A percentile compares a stretch with the other conserved stretches of the same genome.
phyloP scores from a whole-genome alignment of 2,113 vertebrate species.

The Nothobranchius furzeri region DNA sequence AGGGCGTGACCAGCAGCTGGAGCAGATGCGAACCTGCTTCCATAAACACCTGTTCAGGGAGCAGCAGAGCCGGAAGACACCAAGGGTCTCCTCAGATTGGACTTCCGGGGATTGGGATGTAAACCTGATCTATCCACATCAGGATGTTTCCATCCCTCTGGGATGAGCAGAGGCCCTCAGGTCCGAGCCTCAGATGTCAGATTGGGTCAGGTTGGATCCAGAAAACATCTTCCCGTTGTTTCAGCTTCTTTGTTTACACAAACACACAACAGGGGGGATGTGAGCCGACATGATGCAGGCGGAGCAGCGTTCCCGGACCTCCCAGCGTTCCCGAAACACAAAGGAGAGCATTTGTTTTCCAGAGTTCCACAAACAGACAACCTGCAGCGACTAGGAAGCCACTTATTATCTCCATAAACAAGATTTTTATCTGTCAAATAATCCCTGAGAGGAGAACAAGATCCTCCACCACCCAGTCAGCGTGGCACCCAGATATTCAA shows the following conservation, averaged over 20 bases:
- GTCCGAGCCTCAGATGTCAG: background rate
- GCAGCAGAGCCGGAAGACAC: slow-evolving; percentile 6
- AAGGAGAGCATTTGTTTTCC: background rate
- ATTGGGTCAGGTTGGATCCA: too few species aligned
- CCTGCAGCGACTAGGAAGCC: slow-evolving; percentile 6
- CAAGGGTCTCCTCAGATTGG: background rate
- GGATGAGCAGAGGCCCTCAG: slow-evolving; percentile 26
- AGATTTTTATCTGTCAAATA: slow-evolving; percentile 30
- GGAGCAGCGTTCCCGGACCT: slow-evolving; percentile 15
- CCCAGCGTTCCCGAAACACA: slow-evolving; percentile 22
- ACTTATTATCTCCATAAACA: slow-evolving; percentile 55
- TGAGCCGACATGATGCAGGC: background rate
- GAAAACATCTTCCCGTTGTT: too few species aligned
- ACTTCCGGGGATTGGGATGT: background rate
- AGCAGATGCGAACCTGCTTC: slow-evolving; percentile 61
- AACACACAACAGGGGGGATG: background rate
- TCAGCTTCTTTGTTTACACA: too few species aligned
- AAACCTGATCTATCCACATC: background rate
- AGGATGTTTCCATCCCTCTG: background rate
- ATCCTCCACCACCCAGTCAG: background rate
- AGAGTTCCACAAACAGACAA: slow-evolving; percentile 10
- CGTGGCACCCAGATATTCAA: too few species aligned
- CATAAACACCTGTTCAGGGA: slow-evolving; percentile 27
- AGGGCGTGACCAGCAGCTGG: slow-evolving; percentile 19
- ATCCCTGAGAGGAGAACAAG: slow-evolving; percentile 15